These are phyloP conservation scores for Drosophila recens DNA, from an alignment of 2,888 invertebrate species.

Conservation along the genomic window DNA sequence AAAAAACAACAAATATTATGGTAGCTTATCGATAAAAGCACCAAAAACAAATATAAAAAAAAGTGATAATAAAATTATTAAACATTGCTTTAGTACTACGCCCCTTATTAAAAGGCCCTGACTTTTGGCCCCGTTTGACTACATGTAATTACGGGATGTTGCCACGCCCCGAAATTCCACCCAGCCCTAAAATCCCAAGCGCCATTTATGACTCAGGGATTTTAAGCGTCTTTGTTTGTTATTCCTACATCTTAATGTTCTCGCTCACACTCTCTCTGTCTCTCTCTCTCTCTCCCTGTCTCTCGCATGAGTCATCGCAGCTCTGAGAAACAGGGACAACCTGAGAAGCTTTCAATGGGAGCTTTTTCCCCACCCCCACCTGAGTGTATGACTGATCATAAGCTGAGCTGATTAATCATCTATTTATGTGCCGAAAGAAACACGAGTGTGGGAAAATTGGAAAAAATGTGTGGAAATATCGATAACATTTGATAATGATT, in stretches of 20 bases:
- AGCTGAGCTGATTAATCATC: conserved; percentile 22
- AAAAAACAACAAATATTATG: conserved; percentile 21
- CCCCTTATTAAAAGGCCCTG: conserved; percentile 29
- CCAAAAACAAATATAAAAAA: conserved; percentile 6
- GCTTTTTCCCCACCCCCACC: background rate
- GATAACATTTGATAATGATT: background rate
- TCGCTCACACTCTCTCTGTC: conserved; percentile 33
- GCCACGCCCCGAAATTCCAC: background rate
- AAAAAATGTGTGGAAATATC: background rate
- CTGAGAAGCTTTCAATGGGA: conserved; percentile 13
- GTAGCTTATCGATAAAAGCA: conserved; percentile 50
- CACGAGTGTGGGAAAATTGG: conserved; percentile 3
- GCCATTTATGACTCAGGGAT: conserved; percentile 58
- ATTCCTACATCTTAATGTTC: conserved; percentile 48
- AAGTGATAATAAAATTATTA: conserved; percentile 20
- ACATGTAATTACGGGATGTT: conserved; percentile 19
- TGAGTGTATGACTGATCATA: conserved; percentile 19
- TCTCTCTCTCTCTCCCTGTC: conserved; percentile 26
- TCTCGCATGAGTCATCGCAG: conserved; percentile 49
- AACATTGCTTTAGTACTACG: conserved; percentile 27
- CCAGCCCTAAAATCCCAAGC: conserved; percentile 18
- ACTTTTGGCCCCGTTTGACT: conserved; percentile 7
- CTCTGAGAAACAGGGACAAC: conserved; percentile 28
- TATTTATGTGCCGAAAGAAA: background rate
- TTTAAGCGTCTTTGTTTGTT: conserved; percentile 39